Base-by-base conservation (phyloP, 1,140 invertebrate genomes). In the Lanistes nyassanus region DNA sequence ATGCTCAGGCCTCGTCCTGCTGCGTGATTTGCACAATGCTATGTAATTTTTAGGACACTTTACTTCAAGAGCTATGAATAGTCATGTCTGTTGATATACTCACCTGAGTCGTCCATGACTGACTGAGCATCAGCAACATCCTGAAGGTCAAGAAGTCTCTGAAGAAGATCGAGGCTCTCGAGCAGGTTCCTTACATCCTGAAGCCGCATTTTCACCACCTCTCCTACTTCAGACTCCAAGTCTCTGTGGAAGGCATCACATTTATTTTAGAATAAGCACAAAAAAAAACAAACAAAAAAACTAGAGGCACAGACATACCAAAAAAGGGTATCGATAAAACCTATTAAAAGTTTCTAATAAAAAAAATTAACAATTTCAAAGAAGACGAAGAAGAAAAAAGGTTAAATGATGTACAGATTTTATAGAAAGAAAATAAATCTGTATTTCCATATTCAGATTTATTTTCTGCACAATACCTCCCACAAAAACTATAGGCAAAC, bases 51-150 rank as follows among this genome's bases (percentile, higher is more conserved):
- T 55, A n/a, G 23, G 23, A 55, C n/a, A 55, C 11, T 13, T n/a
- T 16, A 55, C 11, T 55, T 16, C 11, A 55, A n/a, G 51, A 13
- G 51, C 13, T 16, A 55, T 16, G 13, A 16, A n/a, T n/a, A 55
- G 53, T 13, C 13, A 55, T 55, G 53, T 16, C 58, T 62, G 9
- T 62, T 62, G n/a, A 62, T 31, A 55, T 9, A 34, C 29, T 36
- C 29, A 75, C 73, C 72, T 56, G 74, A 79, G 4, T 76, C 74
- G 53, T 80, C 78, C 79, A 79, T 77, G 60, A 77, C 65, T 65
- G 71, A 70, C 47, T 68, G 5, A 55, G 64, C 29, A 23, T 34
- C 29, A 42, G 55, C 36, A 39, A 21, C 9, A 29, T 67, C 34
- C 60, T 65, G 55, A 11, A 77, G 19, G 71, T 77, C 76, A 26